Evolutionary conservation across 2,797 vertebrate species (phyloP).

Genomic region (Falco cherrug): DNA sequence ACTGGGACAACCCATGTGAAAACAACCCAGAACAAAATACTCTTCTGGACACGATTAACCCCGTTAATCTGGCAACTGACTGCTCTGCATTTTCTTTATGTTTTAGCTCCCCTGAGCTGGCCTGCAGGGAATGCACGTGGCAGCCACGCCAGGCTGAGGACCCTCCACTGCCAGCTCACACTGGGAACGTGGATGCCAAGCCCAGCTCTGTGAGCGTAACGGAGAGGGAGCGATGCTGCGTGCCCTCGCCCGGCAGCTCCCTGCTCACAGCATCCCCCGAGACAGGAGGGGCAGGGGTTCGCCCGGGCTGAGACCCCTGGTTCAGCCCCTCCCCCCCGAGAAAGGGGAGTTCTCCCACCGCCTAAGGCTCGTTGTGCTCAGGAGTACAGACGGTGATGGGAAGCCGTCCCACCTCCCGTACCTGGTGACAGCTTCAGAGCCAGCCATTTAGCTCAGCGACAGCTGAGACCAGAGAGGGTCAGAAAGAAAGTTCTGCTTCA

Average conservation of each 20-base stretch:
- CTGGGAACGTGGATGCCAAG: neutral
- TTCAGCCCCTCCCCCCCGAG: neutral
- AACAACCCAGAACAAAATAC: neutral
- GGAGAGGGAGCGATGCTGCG: neutral
- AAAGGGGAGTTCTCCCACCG: neutral
- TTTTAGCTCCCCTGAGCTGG: neutral
- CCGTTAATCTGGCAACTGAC: neutral
- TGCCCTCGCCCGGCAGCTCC: neutral
- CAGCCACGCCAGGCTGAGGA: neutral
- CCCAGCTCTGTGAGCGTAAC: neutral
- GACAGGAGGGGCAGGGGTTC: neutral
- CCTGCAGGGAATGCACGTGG: neutral
- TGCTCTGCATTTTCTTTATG: neutral
- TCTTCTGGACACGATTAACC: neutral
- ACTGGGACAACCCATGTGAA: neutral
- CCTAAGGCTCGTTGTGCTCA: neutral
- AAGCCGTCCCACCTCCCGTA: neutral
- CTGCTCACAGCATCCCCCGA: neutral
- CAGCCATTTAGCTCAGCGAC: neutral
- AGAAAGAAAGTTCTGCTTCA: neutral
- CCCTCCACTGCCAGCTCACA: neutral
- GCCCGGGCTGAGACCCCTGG: neutral
- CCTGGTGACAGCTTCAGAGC: neutral
- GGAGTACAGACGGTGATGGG: neutral
- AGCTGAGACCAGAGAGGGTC: neutral